phyloP scores from a whole-genome alignment of 2,888 invertebrate species.

The Ormyrus rosae region DNA sequence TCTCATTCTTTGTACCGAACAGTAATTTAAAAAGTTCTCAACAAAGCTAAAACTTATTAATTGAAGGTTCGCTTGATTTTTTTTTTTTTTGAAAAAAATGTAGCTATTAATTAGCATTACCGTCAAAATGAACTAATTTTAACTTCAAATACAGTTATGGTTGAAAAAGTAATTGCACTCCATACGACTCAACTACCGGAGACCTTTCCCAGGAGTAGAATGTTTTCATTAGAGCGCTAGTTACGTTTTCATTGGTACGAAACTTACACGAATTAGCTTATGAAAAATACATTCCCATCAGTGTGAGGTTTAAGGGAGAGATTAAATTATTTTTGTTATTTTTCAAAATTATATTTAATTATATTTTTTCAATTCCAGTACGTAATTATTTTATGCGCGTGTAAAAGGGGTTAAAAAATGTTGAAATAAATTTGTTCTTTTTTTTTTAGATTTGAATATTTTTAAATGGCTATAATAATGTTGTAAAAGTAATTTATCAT shows the following conservation, averaged over 20 bases:
- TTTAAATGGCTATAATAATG: background rate
- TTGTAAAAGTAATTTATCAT: too few relatives aligned
- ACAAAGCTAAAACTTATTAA: conserved; percentile 5
- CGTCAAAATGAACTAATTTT: conserved; percentile 30
- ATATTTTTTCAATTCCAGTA: background rate
- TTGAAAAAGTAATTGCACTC: conserved; percentile 37
- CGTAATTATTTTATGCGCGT: background rate
- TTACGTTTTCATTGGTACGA: conserved; percentile 29
- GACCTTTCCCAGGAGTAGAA: conserved; percentile 27
- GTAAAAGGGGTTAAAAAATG: background rate
- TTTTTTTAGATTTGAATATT: background rate
- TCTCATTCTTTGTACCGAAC: background rate
- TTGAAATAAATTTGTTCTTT: background rate
- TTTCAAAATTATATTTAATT: background rate
- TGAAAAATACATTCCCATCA: background rate
- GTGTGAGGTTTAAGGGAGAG: background rate
- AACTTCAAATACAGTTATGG: conserved; percentile 21
- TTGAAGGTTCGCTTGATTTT: background rate
- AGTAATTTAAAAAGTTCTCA: conserved; percentile 12
- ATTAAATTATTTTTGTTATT: background rate
- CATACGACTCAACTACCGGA: background rate
- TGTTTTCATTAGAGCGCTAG: conserved; percentile 34
- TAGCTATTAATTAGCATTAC: conserved; percentile 30
- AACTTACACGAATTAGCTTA: conserved; percentile 23
- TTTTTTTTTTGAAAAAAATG: conserved; percentile 1